Conservation (phyloP, 2,113 vertebrate genomes). For the Antechinus stuartii region DNA sequence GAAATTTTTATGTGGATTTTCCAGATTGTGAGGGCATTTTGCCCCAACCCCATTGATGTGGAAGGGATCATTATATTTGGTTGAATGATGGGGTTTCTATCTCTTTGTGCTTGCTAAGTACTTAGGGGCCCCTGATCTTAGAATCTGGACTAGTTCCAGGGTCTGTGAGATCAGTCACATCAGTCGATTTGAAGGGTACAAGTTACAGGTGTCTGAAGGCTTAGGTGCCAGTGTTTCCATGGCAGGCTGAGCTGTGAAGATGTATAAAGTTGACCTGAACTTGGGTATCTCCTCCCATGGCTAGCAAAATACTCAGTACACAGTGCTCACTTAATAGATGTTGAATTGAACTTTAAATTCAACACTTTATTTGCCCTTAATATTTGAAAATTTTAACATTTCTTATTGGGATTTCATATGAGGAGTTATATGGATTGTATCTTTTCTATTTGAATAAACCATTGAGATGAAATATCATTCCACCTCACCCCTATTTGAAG, state of each 20-base stretch:
- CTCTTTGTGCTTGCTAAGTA: background rate
- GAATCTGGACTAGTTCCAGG: background rate
- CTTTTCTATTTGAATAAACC: background rate
- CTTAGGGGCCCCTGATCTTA: slow-evolving; percentile 4
- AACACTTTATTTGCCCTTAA: background rate
- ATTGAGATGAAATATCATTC: background rate
- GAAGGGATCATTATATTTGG: background rate
- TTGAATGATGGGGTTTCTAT: background rate
- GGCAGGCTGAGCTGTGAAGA: background rate
- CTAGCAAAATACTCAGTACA: background rate
- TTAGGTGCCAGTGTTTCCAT: background rate
- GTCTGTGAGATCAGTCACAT: background rate
- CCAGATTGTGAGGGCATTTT: too few species aligned
- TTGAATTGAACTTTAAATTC: background rate
- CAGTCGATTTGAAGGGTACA: background rate
- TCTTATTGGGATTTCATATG: background rate
- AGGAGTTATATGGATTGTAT: background rate
- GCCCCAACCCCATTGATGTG: too few species aligned
- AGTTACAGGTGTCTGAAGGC: background rate
- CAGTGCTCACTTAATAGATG: background rate
- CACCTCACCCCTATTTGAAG: background rate
- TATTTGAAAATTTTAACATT: background rate
- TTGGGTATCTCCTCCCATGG: background rate
- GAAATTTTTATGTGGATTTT: too few species aligned
- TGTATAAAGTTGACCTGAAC: background rate